Percentiles rank a stretch among this genome's conserved stretches.
These are phyloP conservation scores for Nyctalus aviator DNA, from an alignment of 2,797 vertebrate genomes.

Conservation along the genomic window DNA sequence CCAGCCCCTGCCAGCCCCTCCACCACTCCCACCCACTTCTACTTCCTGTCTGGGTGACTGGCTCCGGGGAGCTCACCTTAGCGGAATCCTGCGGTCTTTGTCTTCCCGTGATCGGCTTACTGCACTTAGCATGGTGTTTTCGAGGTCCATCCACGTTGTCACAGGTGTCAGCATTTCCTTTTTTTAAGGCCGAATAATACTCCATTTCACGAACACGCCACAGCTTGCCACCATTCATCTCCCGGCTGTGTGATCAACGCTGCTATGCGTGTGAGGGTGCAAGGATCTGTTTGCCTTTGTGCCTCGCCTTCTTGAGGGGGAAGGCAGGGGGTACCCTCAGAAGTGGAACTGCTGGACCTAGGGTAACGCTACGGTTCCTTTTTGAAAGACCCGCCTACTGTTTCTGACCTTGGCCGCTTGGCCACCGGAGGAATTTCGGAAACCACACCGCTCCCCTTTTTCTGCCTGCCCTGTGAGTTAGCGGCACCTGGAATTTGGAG, in stretches of 20 bases:
- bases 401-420: neutral
- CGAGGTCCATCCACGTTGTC: neutral
- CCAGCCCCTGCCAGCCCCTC: neutral
- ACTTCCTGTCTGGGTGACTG: neutral
- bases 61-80: neutral
- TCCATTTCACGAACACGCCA: fast-evolving
- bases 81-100: neutral
- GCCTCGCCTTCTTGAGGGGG: neutral
- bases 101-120: neutral
- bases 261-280: no score
- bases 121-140: neutral
- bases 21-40: no score
- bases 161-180: neutral
- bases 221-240: no score
- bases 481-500: neutral
- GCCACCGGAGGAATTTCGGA: neutral
- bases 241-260: no score
- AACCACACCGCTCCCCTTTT: neutral
- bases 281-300: neutral
- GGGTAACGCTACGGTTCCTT: neutral
- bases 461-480: neutral
- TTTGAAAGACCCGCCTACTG: neutral
- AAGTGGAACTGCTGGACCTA: neutral
- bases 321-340: neutral
- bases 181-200: neutral